phyloP scores from a whole-genome alignment of 2,797 vertebrate species.

The Thaleichthys pacificus region DNA sequence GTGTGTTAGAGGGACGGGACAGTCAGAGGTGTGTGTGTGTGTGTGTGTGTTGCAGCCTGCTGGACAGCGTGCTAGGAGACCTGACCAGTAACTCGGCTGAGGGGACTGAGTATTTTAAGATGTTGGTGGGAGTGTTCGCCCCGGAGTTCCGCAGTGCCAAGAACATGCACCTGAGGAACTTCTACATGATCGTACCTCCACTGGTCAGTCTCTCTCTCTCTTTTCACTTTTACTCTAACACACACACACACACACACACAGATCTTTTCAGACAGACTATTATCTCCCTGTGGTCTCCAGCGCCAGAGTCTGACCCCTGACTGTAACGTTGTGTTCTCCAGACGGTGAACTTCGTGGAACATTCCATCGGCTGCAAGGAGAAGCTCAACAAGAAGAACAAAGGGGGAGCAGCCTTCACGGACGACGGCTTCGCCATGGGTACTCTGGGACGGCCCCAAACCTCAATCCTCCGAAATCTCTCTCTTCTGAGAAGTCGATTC shows the following conservation, averaged over 20 bases:
- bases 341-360: slow-evolving; percentile 97
- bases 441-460: not conserved
- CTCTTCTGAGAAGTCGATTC: not conserved
- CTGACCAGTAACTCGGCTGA: slow-evolving; percentile 95
- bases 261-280: not conserved
- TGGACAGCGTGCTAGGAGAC: slow-evolving; percentile 90
- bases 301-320: not conserved
- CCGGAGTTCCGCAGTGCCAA: slow-evolving; percentile 94
- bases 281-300: too few relatives aligned
- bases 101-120: slow-evolving; percentile 98
- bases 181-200: slow-evolving; percentile 97
- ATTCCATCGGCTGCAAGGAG: slow-evolving; percentile 97
- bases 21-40: not conserved
- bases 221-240: not conserved
- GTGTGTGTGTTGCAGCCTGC: slow-evolving; percentile 56
- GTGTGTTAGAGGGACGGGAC: not conserved
- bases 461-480: not conserved
- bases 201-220: slow-evolving; percentile 76
- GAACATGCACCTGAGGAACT: slow-evolving; percentile 97
- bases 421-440: slow-evolving; percentile 99
- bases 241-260: not conserved
- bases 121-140: slow-evolving; percentile 95
- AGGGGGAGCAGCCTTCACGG: slow-evolving; percentile 94
- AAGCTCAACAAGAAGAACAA: slow-evolving; percentile 99
- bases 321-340: slow-evolving; percentile 55